Conservation (phyloP, 2,797 vertebrate species). For the Trematomus bernacchii region DNA sequence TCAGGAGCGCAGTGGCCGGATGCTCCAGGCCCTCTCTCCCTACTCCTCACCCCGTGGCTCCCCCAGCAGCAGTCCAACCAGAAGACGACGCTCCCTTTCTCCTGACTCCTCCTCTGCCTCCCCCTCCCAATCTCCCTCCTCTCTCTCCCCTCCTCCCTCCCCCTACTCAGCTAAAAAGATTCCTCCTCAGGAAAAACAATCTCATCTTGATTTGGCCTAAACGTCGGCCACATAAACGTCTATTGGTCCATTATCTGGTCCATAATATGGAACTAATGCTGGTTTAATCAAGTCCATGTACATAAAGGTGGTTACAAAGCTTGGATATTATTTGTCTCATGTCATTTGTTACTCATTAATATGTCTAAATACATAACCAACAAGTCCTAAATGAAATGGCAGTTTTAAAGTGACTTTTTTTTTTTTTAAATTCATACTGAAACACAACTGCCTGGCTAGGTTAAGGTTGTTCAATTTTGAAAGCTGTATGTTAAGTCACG, state of each 20-base stretch:
- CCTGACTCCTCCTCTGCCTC: slow-evolving; percentile 81
- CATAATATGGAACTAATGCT: not conserved
- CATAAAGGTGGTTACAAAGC: not conserved
- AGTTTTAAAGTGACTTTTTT: too few species aligned
- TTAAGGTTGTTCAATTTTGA: too few species aligned
- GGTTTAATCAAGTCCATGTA: slow-evolving; percentile 22
- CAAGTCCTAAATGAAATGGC: too few species aligned
- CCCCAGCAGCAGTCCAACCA: slow-evolving; percentile 85
- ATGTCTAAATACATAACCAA: too few species aligned
- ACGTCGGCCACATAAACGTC: not conserved
- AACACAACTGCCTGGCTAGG: too few species aligned
- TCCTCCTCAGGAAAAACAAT: slow-evolving; percentile 40
- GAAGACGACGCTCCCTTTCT: slow-evolving; percentile 83
- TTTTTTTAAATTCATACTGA: too few species aligned
- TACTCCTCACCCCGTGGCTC: slow-evolving; percentile 89
- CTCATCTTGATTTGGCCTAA: not conserved
- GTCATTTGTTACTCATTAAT: slow-evolving; percentile 3
- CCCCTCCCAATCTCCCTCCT: slow-evolving; percentile 26
- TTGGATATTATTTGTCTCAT: slow-evolving; percentile 4
- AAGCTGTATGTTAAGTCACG: too few species aligned
- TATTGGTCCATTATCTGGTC: not conserved
- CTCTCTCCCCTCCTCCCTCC: slow-evolving; percentile 70
- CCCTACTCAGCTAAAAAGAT: slow-evolving; percentile 43
- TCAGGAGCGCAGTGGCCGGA: slow-evolving; percentile 94
- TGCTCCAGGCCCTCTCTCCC: slow-evolving; percentile 97